Conservation (phyloP, 2,888 invertebrate species). For the Dasysyrphus tricinctus region DNA sequence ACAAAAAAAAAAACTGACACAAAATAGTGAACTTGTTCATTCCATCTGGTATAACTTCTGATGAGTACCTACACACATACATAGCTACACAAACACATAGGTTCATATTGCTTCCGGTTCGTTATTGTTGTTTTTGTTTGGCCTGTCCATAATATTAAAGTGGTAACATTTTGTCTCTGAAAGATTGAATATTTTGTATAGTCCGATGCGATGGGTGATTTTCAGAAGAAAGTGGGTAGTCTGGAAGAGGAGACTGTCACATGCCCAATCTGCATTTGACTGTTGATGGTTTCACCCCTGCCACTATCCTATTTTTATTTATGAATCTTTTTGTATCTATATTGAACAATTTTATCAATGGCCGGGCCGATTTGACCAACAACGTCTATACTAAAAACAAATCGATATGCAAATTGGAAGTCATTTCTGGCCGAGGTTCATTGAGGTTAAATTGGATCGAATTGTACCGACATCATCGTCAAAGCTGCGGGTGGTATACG, state of each 20-base stretch:
- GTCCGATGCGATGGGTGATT: not conserved
- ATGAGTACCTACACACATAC: not conserved
- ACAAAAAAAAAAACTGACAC: not conserved
- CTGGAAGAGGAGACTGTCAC: conserved; percentile 7
- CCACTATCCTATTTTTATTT: conserved; percentile 11
- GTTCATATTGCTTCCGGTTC: conserved; percentile 44
- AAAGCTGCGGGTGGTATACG: conserved; percentile 55
- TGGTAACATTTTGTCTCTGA: conserved; percentile 68
- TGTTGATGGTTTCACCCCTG: conserved; percentile 42
- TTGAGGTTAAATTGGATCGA: conserved; percentile 69
- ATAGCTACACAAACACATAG: not conserved
- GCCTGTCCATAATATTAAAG: conserved; percentile 63
- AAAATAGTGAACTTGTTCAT: conserved; percentile 55
- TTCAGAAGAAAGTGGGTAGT: not conserved
- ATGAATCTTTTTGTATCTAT: conserved; percentile 34
- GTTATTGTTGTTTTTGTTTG: conserved; percentile 42
- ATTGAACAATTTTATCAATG: conserved; percentile 57
- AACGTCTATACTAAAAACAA: conserved; percentile 29
- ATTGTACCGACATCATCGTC: conserved; percentile 45
- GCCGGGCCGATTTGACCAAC: conserved; percentile 44
- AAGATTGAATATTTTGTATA: conserved; percentile 57
- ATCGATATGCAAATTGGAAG: conserved; percentile 73
- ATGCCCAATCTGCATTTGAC: conserved; percentile 69
- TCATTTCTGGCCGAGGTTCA: conserved; percentile 56
- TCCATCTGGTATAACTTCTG: conserved; percentile 43